Evolutionary conservation across 2,113 vertebrate genomes (phyloP), one percentile per base, ranked within the genome.

Genomic region (Gnathonemus longibarbis): DNA sequence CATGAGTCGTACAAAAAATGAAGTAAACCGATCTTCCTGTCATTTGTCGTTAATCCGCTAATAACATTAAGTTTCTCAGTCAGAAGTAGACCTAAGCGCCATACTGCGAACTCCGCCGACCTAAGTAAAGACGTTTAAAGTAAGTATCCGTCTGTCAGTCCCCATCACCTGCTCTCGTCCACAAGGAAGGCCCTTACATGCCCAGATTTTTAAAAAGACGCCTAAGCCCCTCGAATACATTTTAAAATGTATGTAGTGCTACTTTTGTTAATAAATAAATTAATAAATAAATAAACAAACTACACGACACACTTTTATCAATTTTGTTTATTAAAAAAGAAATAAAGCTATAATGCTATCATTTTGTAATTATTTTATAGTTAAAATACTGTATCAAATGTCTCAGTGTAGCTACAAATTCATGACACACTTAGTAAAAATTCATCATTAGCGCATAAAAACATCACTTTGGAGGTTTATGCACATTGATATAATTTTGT

Each of bases 31-130:
- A 92, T 90, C 93, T 92, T 90, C 90, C 91, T 91, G 93, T 90
- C 7, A 90, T 91, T 90, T 90, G 91, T 13, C 88, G 86, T 42
- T 96, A 96, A 96, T 96, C 96, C 95, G 89, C 91, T 96, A 95
- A 96, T 95, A 92, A 93, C 94, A 93, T 95, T 95, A 94, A 91
- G 93, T 88, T 93, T 93, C 93, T 70, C 94, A 93, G 94, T 95
- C 94, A 95, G 93, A 91, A 92, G 90, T 93, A 91, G 93, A 94
- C 19, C 53, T 56, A 21, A 53, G 4, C 94, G 93, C 92, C 95
- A 95, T 94, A 94, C 93, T 94, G 94, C 87, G 62, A 89, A 89
- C 52, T 84, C 74, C 52, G 50, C 53, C 49, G 93, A 91, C 92
- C 94, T 92, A 93, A 95, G 94, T 93, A 94, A 93, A 95, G 94